Evolutionary conservation across 2,797 vertebrate genomes (phyloP).

Genomic region (Hyperoplus lanceolatus): DNA sequence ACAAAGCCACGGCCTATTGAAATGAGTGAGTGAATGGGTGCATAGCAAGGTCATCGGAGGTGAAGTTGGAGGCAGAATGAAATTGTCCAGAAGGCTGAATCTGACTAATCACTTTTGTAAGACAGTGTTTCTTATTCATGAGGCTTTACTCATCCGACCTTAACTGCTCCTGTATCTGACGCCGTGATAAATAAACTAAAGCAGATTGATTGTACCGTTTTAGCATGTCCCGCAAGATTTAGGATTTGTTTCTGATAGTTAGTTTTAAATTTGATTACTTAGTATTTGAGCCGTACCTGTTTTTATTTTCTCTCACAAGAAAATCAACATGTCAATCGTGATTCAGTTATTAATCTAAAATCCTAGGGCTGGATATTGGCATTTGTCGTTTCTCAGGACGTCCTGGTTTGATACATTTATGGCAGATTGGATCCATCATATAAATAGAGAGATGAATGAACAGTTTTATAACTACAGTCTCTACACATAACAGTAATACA

Average conservation of each 20-base stretch:
- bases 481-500: background rate
- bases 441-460: background rate
- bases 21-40: constrained; percentile 63
- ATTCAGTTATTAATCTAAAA: background rate
- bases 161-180: constrained; percentile 1
- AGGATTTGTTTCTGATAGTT: too few species aligned
- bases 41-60: constrained; percentile 65
- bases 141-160: constrained; percentile 2
- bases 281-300: background rate
- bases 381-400: background rate
- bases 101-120: constrained; percentile 19
- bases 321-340: background rate
- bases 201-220: constrained; percentile 2
- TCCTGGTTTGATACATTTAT: background rate
- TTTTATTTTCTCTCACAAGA: background rate
- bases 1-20: constrained; percentile 71
- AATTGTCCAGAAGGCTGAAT: constrained; percentile 31
- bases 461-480: background rate
- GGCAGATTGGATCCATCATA: background rate
- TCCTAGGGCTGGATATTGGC: background rate
- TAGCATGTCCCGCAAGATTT: background rate
- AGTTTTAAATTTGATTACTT: background rate
- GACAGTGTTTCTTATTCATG: background rate
- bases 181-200: constrained; percentile 3
- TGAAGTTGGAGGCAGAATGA: constrained; percentile 52